A percentile compares a stretch with the other conserved stretches of the same genome.
Evolutionary conservation across 2,888 invertebrate genomes (phyloP).

Genomic region (Pocota personata): DNA sequence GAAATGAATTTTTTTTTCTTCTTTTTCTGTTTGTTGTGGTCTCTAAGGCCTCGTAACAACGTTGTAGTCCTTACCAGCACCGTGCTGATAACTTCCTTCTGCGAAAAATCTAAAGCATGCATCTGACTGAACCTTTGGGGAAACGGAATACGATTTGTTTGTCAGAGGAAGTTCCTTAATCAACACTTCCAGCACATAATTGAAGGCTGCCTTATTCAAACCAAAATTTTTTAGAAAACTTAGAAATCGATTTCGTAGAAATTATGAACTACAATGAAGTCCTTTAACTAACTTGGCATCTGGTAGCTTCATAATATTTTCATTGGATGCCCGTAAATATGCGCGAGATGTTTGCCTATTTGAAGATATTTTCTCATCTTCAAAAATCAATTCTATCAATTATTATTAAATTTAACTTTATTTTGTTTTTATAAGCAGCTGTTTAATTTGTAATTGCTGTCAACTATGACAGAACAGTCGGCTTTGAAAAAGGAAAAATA

Average conservation of each 20-base stretch:
- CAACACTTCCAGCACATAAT: background rate
- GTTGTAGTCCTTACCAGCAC: background rate
- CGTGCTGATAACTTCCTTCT: background rate
- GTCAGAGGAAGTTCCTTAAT: background rate
- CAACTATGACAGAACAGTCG: background rate
- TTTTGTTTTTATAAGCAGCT: no score
- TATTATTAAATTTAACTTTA: background rate
- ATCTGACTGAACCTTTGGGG: background rate
- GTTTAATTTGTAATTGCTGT: background rate
- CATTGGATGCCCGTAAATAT: background rate
- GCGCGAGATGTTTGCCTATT: background rate
- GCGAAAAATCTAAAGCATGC: background rate
- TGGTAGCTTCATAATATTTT: background rate
- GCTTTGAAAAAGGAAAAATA: background rate
- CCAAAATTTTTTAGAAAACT: background rate
- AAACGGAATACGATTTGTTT: background rate
- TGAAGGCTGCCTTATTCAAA: background rate
- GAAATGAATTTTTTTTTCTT: no score
- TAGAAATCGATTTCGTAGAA: background rate
- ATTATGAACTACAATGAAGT: background rate
- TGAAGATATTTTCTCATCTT: background rate
- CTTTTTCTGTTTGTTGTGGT: no score
- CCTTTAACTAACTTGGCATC: background rate
- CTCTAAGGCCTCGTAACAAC: no score
- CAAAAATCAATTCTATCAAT: background rate